Conservation (phyloP, 2,113 vertebrate species). For the Natator depressus region DNA sequence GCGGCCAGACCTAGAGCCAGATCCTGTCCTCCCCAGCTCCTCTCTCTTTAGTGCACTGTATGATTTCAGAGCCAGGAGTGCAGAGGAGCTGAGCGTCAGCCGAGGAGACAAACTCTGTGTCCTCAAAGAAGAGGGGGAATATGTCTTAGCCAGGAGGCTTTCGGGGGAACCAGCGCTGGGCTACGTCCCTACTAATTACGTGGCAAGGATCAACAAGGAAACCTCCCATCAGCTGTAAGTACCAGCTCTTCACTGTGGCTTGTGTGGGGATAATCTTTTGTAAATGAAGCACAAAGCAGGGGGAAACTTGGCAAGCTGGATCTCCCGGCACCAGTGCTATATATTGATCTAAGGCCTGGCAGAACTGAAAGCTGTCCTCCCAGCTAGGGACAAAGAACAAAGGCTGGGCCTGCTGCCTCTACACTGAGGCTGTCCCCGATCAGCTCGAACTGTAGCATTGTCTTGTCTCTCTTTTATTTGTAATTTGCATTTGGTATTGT, state of each 20-base stretch:
- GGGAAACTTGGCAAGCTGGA: not conserved
- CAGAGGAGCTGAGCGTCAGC: constrained; percentile 86
- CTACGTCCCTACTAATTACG: constrained; percentile 87
- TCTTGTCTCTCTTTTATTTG: not conserved
- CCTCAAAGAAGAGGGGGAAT: constrained; percentile 86
- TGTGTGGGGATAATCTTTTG: not conserved
- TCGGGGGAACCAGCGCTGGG: constrained; percentile 84
- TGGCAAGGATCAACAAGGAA: constrained; percentile 84
- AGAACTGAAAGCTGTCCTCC: not conserved
- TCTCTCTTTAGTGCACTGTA: constrained; percentile 83
- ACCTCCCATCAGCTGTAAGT: constrained; percentile 88
- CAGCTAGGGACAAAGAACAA: not conserved
- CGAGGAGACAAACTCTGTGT: constrained; percentile 89
- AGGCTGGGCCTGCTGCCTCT: not conserved
- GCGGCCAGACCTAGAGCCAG: constrained; percentile 29
- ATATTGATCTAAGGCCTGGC: not conserved
- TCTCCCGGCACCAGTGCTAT: not conserved
- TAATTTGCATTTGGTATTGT: not conserved
- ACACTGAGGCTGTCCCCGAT: no score
- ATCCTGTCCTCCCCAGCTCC: constrained; percentile 66
- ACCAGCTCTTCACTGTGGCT: not conserved
- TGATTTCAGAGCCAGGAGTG: constrained; percentile 87
- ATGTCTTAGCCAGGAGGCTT: constrained; percentile 86
- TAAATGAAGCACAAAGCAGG: not conserved
- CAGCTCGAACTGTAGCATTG: not conserved